Evolutionary conservation across 2,888 invertebrate species (phyloP), one percentile per base, ranked within the genome.

Genomic region (Mimachlamys varia): DNA sequence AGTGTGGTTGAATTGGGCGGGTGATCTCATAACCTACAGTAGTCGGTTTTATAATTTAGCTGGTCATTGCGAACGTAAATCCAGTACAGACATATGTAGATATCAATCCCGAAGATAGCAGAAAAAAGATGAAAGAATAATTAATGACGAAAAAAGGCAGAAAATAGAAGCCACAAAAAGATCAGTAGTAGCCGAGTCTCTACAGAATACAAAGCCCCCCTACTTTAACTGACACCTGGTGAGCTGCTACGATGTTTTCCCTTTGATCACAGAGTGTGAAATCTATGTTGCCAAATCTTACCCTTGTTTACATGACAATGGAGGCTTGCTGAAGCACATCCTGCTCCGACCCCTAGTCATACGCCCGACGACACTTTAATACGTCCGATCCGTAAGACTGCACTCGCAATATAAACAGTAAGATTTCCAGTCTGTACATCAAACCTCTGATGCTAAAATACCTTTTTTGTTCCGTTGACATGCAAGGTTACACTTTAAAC

Each of bases 241-340:
- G 76, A 76, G 76, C 76, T 13, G 33, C 62, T 62, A 62, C 15
- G n/a, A 62, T 7, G 2, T 33, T 76, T 76, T 27, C 33, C 27
- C 76, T 76, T 76, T 76, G 76, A 76, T 76, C 76, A 76, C 76
- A 27, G 0, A 33, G 76, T 76, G 76, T 76, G 76, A 76, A 76
- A 76, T 76, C 76, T 76, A 76, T 76, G 76, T 76, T 76, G 76
- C 76, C 76, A 76, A 76, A 76, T 76, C 76, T 76, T 76, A 76
- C 76, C 76, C 76, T 13, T 27, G 76, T 76, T 76, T 76, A 76
- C 76, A 76, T 76, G 76, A 76, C 76, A 76, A 76, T 76, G 76
- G 33, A 7, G 76, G 33, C 33, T 76, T 33, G 76, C 33, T 76
- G 76, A 17, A 76, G 76, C 76, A 76, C 33, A 15, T 76, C 76